phyloP scores from a whole-genome alignment of 2,797 vertebrate genomes.

The Petrocephalus sullivani region DNA sequence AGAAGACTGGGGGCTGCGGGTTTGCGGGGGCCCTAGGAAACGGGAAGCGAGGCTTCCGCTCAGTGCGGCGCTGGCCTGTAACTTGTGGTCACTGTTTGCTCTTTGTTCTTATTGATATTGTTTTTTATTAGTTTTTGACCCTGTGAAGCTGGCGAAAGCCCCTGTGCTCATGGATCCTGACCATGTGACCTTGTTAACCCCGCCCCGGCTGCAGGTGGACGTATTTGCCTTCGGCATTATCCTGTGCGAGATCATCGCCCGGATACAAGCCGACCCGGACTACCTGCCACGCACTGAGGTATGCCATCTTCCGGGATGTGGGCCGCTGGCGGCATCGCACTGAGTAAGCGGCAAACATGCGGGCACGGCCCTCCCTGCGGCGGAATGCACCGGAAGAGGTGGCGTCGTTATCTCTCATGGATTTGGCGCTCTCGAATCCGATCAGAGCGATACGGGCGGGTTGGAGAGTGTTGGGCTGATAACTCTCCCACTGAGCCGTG shows the following conservation, averaged over 20 bases:
- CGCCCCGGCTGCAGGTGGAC: slow-evolving; percentile 67
- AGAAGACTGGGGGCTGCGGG: neutral
- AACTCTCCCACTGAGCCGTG: neutral
- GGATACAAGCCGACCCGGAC: slow-evolving; percentile 90
- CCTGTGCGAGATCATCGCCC: slow-evolving; percentile 85
- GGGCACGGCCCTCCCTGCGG: neutral
- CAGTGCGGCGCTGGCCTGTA: neutral
- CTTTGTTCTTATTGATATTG: neutral
- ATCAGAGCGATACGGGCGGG: neutral
- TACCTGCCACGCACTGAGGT: slow-evolving; percentile 89
- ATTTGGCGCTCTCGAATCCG: neutral
- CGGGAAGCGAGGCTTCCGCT: neutral
- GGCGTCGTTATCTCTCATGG: neutral
- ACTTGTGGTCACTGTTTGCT: neutral
- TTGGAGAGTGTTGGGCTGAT: neutral
- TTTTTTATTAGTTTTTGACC: neutral
- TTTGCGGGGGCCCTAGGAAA: neutral
- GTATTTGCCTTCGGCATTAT: slow-evolving; percentile 92
- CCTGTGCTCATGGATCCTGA: neutral
- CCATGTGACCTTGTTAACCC: neutral
- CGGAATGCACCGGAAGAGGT: neutral
- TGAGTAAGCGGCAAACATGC: neutral
- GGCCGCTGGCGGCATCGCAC: neutral
- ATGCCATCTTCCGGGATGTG: slow-evolving; percentile 14
- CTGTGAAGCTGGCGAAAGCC: neutral